Evolutionary conservation across 1,140 invertebrate species (phyloP).

Genomic region (Drosophila insularis): DNA sequence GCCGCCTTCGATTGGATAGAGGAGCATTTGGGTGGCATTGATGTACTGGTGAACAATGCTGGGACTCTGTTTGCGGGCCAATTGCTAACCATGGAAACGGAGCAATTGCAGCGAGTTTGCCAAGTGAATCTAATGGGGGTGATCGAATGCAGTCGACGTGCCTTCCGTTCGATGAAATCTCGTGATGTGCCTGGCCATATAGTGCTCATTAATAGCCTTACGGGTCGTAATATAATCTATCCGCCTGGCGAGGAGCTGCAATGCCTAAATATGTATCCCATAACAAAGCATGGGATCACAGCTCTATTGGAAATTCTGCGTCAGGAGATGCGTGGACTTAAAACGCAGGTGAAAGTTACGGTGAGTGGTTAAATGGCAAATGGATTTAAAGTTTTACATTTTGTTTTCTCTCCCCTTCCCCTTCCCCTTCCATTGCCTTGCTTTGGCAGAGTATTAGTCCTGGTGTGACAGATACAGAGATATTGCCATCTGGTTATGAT

Average conservation of each 20-base stretch:
- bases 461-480: constrained; percentile 85
- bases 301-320: constrained; percentile 85
- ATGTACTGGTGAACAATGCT: constrained; percentile 90
- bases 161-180: constrained; percentile 87
- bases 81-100: constrained; percentile 44
- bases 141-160: constrained; percentile 86
- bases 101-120: constrained; percentile 82
- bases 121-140: constrained; percentile 88
- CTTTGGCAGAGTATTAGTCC: constrained; percentile 83
- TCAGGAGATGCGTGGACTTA: constrained; percentile 84
- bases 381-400: not conserved
- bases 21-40: constrained; percentile 85
- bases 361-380: constrained; percentile 69
- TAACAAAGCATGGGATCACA: constrained; percentile 85
- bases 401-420: not conserved
- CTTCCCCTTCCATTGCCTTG: no score
- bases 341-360: constrained; percentile 85
- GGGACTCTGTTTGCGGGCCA: constrained; percentile 82
- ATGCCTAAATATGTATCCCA: constrained; percentile 82
- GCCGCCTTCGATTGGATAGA: constrained; percentile 86
- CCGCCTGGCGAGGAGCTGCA: constrained; percentile 44
- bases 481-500: constrained; percentile 72
- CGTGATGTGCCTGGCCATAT: constrained; percentile 87
- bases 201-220: constrained; percentile 68
- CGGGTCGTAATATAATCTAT: constrained; percentile 57